Percentiles rank a stretch among this genome's conserved stretches.
Conservation (phyloP, 2,797 vertebrate genomes). For the Eutrigla gurnardus region DNA sequence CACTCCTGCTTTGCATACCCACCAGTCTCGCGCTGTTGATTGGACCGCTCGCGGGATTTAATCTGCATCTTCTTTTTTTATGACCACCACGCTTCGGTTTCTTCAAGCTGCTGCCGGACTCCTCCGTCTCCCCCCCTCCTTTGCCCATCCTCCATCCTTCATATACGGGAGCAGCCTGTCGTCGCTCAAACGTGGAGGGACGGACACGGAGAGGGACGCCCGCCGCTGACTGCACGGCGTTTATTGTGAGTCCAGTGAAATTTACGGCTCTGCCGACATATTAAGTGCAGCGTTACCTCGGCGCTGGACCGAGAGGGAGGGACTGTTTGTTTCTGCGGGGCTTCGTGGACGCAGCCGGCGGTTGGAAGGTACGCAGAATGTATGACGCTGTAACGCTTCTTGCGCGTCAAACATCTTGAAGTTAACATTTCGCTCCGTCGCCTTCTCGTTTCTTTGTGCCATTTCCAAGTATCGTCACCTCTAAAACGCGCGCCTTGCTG, state of each 20-base stretch:
- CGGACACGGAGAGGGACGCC: slow-evolving; percentile 44
- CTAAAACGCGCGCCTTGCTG: rapidly evolving
- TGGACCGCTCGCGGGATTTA: slow-evolving; percentile 54
- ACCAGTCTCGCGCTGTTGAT: slow-evolving; percentile 57
- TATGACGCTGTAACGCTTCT: slow-evolving; percentile 7
- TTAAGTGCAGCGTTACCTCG: slow-evolving; percentile 6
- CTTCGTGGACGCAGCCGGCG: slow-evolving; percentile 23
- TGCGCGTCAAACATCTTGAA: slow-evolving; percentile 2
- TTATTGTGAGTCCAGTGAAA: slow-evolving; percentile 55
- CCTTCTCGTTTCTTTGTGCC: neutral
- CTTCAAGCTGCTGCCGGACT: slow-evolving; percentile 43
- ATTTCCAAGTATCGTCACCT: neutral
- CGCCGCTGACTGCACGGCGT: slow-evolving; percentile 25
- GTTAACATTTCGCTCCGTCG: neutral
- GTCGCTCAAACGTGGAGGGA: slow-evolving; percentile 63
- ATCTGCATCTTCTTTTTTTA: slow-evolving; percentile 42
- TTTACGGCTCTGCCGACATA: slow-evolving; percentile 41
- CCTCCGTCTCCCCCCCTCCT: slow-evolving; percentile 36
- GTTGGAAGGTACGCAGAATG: slow-evolving; percentile 56
- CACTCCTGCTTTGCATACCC: slow-evolving; percentile 71
- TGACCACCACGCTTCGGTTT: slow-evolving; percentile 39
- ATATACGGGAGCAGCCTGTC: slow-evolving; percentile 47
- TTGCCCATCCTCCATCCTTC: slow-evolving; percentile 52
- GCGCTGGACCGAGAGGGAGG: slow-evolving; percentile 19
- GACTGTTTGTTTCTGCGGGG: slow-evolving; percentile 22